phyloP scores from a whole-genome alignment of 2,797 vertebrate species.

The Schizopygopsis pylzovi region DNA sequence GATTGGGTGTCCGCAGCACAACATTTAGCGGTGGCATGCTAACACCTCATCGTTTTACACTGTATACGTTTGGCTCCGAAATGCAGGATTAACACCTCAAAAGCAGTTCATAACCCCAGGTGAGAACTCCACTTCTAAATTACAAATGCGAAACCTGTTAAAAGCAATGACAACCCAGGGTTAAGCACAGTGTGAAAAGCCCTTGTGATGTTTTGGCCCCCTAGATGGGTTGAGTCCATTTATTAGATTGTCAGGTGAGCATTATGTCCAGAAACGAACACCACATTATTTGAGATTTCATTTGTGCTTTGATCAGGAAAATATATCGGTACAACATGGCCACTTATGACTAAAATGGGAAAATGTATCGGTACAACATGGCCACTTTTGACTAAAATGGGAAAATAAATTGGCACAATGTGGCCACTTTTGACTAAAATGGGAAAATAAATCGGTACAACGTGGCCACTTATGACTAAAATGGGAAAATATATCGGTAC shows the following conservation, averaged over 20 bases:
- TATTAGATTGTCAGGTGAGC: neutral
- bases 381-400: neutral
- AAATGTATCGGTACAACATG: neutral
- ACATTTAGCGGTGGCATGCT: too few species aligned
- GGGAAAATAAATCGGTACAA: neutral
- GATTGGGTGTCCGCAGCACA: too few species aligned
- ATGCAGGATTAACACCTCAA: neutral
- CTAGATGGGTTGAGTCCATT: neutral
- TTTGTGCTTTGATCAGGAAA: neutral
- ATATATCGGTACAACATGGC: neutral
- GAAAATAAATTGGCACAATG: neutral
- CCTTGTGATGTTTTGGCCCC: neutral
- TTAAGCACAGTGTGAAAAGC: conserved; percentile 5
- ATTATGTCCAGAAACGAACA: neutral
- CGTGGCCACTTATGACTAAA: neutral
- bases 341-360: neutral
- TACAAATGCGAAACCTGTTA: neutral
- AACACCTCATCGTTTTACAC: neutral
- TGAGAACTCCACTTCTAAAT: neutral
- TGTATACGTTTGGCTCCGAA: neutral
- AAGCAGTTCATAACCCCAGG: neutral
- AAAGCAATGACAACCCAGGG: neutral
- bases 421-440: neutral
- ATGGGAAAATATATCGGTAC: too few species aligned
- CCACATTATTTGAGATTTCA: neutral